Conservation (phyloP, 2,113 vertebrate species). For the Brachypodius melanocephalos region DNA sequence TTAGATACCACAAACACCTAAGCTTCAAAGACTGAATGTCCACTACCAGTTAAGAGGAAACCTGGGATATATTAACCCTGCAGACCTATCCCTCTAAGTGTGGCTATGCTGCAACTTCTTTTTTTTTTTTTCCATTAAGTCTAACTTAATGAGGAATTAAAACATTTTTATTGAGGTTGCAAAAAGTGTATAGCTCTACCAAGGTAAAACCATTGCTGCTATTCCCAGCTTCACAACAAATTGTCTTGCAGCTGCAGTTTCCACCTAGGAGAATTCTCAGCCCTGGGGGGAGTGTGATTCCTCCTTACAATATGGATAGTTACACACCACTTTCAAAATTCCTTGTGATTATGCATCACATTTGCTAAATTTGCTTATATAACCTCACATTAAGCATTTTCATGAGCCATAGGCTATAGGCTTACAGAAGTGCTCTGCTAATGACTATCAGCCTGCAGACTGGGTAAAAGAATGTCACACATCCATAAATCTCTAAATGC, state of each 20-base stretch:
- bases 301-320: neutral
- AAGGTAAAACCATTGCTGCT: neutral
- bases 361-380: conserved; percentile 5
- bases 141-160: neutral
- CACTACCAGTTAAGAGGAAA: neutral
- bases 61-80: neutral
- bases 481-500: neutral
- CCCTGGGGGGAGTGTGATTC: neutral
- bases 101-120: neutral
- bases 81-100: neutral
- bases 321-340: neutral
- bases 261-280: neutral
- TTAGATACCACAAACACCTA: neutral
- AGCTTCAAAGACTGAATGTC: neutral
- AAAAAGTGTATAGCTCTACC: neutral
- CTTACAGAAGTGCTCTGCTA: neutral
- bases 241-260: neutral
- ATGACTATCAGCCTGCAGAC: neutral
- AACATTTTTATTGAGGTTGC: neutral
- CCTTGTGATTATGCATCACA: neutral
- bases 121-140: neutral
- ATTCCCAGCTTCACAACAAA: neutral
- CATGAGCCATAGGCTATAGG: neutral
- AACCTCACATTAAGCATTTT: neutral
- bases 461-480: neutral